Base-by-base conservation (phyloP, 2,888 invertebrate genomes). In the Parascotia fuliginaria region DNA sequence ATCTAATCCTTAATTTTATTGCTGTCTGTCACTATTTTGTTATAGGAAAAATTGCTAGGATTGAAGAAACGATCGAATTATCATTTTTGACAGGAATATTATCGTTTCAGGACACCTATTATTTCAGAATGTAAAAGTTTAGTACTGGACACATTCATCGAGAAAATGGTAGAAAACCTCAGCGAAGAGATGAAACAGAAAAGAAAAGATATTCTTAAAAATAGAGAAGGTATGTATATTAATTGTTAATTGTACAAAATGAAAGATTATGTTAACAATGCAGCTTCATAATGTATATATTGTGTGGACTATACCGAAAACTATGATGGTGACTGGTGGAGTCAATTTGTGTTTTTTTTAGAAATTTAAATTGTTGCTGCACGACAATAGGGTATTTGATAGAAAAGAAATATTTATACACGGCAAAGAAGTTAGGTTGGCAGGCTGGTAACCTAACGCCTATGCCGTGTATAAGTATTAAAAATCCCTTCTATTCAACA, bases 101-200 rank as follows among this genome's bases (percentile, higher is more conserved):
- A n/a, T n/a, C n/a, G 1, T 28, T 79, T 31, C 76, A 92, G 92
- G 52, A 40, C 83, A 14, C 46, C 71, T 1, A 91, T 91, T 52
- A 73, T 77, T 9, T 91, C 93, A 0, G 91, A 94, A 75, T 94
- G 93, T 58, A 92, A 91, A 42, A 94, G 95, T 24, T 77, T 95
- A 46, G 95, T 95, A 2, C 71, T 96, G 47, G 96, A 96, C 71
- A 95, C 94, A 57, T 95, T 96, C 62, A 96, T 96, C 42, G 95
- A 95, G 16, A 95, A 94, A 82, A 94, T 95, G 92, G 92, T 94
- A 12, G 93, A 94, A 60, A 94, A 90, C 60, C 84, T 95, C 16
- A 92, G 94, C 6, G 89, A 92, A 0, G 94, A 95, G n/a, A 84
- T 93, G 75, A 94, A 94, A 75, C 73, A 80, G 29, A 93, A 92